These are phyloP conservation scores for Orthosia cruda DNA, from an alignment of 2,888 invertebrate species.

Conservation along the genomic window DNA sequence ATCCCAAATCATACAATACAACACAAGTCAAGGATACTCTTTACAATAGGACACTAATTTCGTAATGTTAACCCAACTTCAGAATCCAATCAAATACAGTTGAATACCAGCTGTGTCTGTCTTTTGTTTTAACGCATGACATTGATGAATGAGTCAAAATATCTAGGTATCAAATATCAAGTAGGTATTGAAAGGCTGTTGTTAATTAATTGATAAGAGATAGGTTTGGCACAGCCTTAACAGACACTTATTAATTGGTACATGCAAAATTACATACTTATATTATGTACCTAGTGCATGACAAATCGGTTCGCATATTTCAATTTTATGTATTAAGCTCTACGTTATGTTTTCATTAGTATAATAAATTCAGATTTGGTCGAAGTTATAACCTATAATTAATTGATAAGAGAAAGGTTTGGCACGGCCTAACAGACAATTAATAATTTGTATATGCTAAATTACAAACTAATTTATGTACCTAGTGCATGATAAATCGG, in stretches of 20 bases:
- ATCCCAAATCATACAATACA: not conserved
- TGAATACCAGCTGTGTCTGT: conserved; percentile 23
- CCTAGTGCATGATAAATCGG: not conserved
- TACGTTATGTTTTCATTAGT: not conserved
- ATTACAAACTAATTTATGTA: conserved; percentile 9
- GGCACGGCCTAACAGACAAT: conserved; percentile 40
- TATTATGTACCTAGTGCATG: not conserved
- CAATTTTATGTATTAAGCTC: not conserved
- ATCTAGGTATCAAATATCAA: conserved; percentile 19
- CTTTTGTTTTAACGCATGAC: conserved; percentile 47
- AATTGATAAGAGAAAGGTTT: conserved; percentile 50
- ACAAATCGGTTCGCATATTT: conserved; percentile 5
- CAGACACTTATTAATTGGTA: conserved; percentile 46
- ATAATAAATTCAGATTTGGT: not conserved
- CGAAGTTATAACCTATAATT: not conserved
- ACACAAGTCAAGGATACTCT: conserved; percentile 6
- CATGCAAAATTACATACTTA: conserved; percentile 7
- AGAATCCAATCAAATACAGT: not conserved
- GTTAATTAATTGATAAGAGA: conserved; percentile 41
- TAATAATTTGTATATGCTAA: conserved; percentile 27
- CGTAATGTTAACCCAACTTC: conserved; percentile 1
- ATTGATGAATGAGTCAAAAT: conserved; percentile 48
- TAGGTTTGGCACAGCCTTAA: conserved; percentile 34
- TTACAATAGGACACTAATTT: conserved; percentile 10
- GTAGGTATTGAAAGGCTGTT: conserved; percentile 6